A percentile compares a stretch with the other conserved stretches of the same genome.
Evolutionary conservation across 2,888 invertebrate genomes (phyloP).

Genomic region (Stegana nigrithorax): DNA sequence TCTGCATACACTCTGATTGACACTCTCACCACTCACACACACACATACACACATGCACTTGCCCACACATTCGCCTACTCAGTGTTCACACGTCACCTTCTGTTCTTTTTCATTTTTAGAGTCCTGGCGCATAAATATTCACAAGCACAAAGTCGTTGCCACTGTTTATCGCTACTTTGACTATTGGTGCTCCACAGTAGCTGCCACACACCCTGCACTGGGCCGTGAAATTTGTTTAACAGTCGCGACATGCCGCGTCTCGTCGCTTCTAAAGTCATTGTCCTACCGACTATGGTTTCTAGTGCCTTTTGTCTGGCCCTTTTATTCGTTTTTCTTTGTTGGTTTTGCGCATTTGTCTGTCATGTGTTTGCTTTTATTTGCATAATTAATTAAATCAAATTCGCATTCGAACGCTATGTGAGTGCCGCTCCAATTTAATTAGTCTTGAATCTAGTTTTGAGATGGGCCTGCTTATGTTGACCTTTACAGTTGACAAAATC

Average conservation of each 20-base stretch:
- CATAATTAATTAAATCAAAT: background rate
- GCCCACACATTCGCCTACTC: background rate
- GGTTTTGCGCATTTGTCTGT: background rate
- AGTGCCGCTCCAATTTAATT: too few species aligned
- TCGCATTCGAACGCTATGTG: too few species aligned
- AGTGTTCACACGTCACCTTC: slow-evolving; percentile 9
- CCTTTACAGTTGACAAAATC: too few species aligned
- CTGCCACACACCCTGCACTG: background rate
- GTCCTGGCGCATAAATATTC: background rate
- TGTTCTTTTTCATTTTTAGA: slow-evolving; percentile 2
- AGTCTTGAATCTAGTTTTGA: too few species aligned
- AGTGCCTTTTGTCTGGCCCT: too few species aligned
- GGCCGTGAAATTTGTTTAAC: slow-evolving; percentile 1
- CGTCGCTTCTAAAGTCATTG: background rate
- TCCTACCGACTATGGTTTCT: too few species aligned
- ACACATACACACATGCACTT: background rate
- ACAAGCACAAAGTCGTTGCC: too few species aligned
- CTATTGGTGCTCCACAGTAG: background rate
- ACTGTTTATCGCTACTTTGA: too few species aligned
- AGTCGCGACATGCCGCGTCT: background rate
- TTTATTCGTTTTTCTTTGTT: background rate
- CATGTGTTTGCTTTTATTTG: background rate
- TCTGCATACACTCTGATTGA: too few species aligned
- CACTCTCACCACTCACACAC: too few species aligned
- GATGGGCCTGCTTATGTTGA: too few species aligned